Evolutionary conservation across 2,797 vertebrate genomes (phyloP), one percentile per base, ranked within the genome.

Genomic region (Xenopus petersii): DNA sequence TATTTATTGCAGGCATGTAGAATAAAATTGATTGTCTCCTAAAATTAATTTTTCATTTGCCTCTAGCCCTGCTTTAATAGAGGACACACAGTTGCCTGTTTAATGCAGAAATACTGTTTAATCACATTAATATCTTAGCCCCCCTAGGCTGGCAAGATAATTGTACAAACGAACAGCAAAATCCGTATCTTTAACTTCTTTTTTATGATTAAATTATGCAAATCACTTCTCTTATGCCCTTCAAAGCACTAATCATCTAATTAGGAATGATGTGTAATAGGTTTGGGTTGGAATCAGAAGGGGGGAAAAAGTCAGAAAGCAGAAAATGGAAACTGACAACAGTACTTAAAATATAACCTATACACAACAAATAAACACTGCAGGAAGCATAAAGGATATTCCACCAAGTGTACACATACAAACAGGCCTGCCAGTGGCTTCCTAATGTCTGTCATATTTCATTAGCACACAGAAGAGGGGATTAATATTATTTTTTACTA

Each of bases 1-100:
- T 94, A 94, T 93, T 94, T 95, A 94, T 94, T 93, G 93, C 86
- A 89, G 92, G 92, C 92, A 92, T 92, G 91, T 93, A 92, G 92
- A 92, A 94, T 94, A 93, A 93, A 94, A 93, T 93, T 92, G 92
- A 94, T 94, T 94, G 93, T 94, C 93, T 94, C 91, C 91, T 93
- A 91, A 94, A 94, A 95, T 94, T 93, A 94, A 94, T 95, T 93
- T 94, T 92, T 91, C 88, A 88, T 91, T 94, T 92, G 93, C 93
- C 92, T 92, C 86, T 84, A 93, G 93, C 91, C 87, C 88, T 90
- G 86, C 91, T 93, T 90, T 93, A 93, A 92, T 91, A 94, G 91
- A 92, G 92, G 91, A 93, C 91, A 92, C 91, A 89, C 84, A 90
- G 84, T 90, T 88, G 88, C 86, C 87, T 92, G 88, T 91, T 92